These are phyloP conservation scores for Rhabdomys pumilio DNA, from an alignment of 2,797 vertebrate genomes.

Conservation along the genomic window DNA sequence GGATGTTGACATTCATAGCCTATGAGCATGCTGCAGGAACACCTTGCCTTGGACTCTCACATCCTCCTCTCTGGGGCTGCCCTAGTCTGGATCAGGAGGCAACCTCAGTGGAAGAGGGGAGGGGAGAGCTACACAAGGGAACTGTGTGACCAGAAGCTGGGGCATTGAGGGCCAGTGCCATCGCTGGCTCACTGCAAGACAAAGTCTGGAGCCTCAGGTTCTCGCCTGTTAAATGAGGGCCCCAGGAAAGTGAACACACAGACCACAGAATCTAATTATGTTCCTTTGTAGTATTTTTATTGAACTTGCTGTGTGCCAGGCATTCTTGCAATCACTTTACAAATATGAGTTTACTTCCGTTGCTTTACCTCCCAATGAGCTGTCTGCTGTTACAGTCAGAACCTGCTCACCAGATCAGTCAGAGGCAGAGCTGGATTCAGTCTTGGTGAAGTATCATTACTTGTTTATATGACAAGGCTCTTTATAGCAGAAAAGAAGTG, in stretches of 20 bases:
- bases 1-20: not conserved
- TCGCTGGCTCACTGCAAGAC: not conserved
- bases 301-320: not conserved
- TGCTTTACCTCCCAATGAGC: not conserved
- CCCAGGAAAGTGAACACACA: not conserved
- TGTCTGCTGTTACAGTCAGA: not conserved
- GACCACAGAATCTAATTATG: not conserved
- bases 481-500: not conserved
- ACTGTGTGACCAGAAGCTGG: not conserved
- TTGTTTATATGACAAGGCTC: not conserved
- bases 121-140: not conserved
- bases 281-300: not conserved
- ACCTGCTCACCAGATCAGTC: not conserved
- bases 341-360: not conserved
- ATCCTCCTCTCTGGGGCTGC: not conserved
- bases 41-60: not conserved
- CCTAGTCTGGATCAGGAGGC: not conserved
- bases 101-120: not conserved
- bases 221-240: constrained; percentile 18
- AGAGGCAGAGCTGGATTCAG: constrained; percentile 27
- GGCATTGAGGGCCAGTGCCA: not conserved
- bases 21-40: not conserved
- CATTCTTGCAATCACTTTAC: constrained; percentile 32
- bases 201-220: not conserved
- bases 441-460: not conserved